These are phyloP conservation scores for Ophioderma brevispina DNA, from an alignment of 35 echinoderm and acorn worm genomes.

Conservation along the genomic window DNA sequence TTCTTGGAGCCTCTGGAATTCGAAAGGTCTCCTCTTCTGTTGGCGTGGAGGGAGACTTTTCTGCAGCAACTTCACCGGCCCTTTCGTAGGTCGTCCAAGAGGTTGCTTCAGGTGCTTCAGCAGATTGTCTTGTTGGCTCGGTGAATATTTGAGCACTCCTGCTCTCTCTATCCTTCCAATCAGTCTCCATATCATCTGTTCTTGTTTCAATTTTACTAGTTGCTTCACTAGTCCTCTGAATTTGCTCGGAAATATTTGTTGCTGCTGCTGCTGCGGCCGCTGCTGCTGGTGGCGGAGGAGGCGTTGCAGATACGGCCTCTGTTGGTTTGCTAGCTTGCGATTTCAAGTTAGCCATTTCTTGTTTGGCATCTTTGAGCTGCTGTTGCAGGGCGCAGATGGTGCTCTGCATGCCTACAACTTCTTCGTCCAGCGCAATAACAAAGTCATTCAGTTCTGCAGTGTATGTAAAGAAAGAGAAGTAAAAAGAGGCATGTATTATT, in stretches of 20 bases:
- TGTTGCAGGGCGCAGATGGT: slow-evolving; percentile 95
- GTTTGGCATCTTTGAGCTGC: slow-evolving; percentile 85
- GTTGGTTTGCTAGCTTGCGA: not conserved
- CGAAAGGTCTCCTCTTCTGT: not conserved
- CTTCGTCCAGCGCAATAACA: slow-evolving; percentile 94
- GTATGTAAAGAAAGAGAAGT: not conserved
- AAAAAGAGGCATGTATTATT: not conserved
- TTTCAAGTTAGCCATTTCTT: slow-evolving; percentile 39
- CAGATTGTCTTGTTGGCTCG: not conserved
- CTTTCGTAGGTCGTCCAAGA: not conserved
- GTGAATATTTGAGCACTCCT: not conserved
- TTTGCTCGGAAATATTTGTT: too few relatives aligned
- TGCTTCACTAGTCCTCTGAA: not conserved
- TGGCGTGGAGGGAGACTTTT: not conserved
- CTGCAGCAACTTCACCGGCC: not conserved
- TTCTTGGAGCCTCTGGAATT: slow-evolving; percentile 8
- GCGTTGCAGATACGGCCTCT: not conserved
- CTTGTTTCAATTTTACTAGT: not conserved
- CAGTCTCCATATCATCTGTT: not conserved
- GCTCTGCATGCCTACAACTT: slow-evolving; percentile 97
- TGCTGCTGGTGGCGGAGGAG: not conserved
- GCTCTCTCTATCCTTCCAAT: not conserved
- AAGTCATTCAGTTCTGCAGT: slow-evolving; percentile 97
- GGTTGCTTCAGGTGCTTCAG: not conserved
- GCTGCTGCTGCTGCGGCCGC: too few relatives aligned